Evolutionary conservation across 35 echinoderm and acorn worm genomes (phyloP).

Genomic region (Eucidaris tribuloides): DNA sequence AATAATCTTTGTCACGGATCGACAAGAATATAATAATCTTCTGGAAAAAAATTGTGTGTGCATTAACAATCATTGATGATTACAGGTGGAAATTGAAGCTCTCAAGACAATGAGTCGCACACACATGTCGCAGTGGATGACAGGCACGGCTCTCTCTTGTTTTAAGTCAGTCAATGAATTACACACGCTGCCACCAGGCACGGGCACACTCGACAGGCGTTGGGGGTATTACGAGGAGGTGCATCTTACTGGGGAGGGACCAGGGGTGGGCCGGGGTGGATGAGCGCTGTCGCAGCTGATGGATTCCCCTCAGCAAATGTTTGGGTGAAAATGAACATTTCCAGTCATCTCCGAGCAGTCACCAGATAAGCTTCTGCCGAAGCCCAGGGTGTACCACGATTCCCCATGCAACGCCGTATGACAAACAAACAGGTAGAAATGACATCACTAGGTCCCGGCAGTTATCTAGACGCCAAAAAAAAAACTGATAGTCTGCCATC

Average conservation of each 20-base stretch:
- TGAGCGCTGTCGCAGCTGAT: neutral
- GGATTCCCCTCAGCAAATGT: slow-evolving; percentile 29
- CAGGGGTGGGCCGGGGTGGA: neutral
- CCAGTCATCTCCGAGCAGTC: neutral
- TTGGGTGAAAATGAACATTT: slow-evolving; percentile 32
- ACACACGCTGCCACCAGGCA: neutral
- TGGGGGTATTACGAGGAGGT: neutral
- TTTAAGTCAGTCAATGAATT: slow-evolving; percentile 15
- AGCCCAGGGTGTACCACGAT: neutral
- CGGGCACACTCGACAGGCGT: neutral
- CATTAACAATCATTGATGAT: neutral
- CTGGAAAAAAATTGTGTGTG: neutral
- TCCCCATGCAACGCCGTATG: neutral
- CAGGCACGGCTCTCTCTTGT: neutral
- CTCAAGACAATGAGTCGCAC: slow-evolving; percentile 21
- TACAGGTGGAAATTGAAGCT: slow-evolving; percentile 31
- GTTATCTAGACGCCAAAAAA: neutral
- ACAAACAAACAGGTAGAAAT: neutral
- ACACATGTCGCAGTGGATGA: slow-evolving; percentile 8
- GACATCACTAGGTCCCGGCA: neutral
- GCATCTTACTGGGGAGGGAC: neutral
- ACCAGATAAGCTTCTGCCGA: slow-evolving; percentile 5
- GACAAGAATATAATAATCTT: neutral
- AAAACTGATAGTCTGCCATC: neutral
- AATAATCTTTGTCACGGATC: slow-evolving; percentile 11